Evolutionary conservation across 1,140 invertebrate genomes (phyloP).

Genomic region (Brachionus koreanus): DNA sequence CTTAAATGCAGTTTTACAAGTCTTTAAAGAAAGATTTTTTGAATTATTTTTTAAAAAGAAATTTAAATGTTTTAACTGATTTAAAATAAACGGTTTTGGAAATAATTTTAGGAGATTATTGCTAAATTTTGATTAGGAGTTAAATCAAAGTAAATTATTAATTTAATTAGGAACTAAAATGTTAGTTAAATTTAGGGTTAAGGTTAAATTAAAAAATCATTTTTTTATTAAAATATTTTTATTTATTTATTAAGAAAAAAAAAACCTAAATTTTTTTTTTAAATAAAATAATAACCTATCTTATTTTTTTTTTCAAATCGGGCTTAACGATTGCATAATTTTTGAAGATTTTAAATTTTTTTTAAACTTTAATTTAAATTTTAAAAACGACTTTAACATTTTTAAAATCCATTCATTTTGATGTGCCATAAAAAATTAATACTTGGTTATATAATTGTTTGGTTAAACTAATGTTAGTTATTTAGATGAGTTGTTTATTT

Average conservation of each 20-base stretch:
- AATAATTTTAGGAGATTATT: too few species aligned
- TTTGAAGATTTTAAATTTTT: background rate
- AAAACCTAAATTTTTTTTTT: conserved; percentile 14
- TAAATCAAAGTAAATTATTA: background rate
- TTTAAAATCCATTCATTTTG: conserved; percentile 30
- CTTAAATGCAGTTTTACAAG: too few species aligned
- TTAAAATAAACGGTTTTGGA: too few species aligned
- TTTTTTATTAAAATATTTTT: background rate
- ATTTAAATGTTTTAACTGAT: too few species aligned
- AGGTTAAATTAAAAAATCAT: background rate
- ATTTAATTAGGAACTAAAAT: background rate
- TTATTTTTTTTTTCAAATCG: background rate
- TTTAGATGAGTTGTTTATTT: background rate
- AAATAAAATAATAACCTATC: background rate
- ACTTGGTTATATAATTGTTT: conserved; percentile 7
- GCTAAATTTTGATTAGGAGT: background rate
- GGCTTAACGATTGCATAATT: background rate
- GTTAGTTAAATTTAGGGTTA: background rate
- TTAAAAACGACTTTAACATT: conserved; percentile 13
- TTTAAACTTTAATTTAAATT: background rate
- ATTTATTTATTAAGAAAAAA: conserved; percentile 6
- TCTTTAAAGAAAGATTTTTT: too few species aligned
- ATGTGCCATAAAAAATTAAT: background rate
- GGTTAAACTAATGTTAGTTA: background rate
- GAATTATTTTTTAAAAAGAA: too few species aligned